These are phyloP conservation scores for Lepetodrilus schrolli DNA, from an alignment of 2,888 invertebrate genomes.

Conservation along the genomic window DNA sequence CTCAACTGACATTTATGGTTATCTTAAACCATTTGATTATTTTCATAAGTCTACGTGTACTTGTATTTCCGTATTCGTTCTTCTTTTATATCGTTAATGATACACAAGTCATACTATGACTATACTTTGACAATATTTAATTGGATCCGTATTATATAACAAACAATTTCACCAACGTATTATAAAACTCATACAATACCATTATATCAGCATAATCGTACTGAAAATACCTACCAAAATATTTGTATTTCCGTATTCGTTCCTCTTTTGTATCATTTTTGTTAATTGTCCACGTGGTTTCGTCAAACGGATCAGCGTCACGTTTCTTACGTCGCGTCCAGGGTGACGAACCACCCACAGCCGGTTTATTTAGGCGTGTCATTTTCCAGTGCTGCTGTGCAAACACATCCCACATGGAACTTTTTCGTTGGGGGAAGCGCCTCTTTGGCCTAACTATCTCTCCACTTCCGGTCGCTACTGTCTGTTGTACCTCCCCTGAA, in stretches of 20 bases:
- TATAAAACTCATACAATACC: too few species aligned
- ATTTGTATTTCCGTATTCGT: slow-evolving; percentile 42
- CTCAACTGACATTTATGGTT: too few species aligned
- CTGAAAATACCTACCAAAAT: slow-evolving; percentile 50
- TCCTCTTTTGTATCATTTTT: slow-evolving; percentile 32
- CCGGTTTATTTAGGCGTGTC: neutral
- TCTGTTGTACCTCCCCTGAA: too few species aligned
- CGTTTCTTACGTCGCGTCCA: neutral
- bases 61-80: slow-evolving; percentile 42
- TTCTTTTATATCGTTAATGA: slow-evolving; percentile 24
- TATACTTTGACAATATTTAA: too few species aligned
- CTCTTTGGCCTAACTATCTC: neutral
- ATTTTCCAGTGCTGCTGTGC: slow-evolving; percentile 2
- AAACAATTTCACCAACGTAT: too few species aligned
- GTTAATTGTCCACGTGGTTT: slow-evolving; percentile 10
- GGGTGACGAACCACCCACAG: neutral
- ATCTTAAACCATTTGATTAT: too few species aligned
- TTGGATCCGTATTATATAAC: too few species aligned
- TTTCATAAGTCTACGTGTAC: too few species aligned
- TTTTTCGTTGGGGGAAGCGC: neutral
- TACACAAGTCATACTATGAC: too few species aligned
- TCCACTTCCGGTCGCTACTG: too few species aligned
- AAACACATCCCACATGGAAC: neutral
- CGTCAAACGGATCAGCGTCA: slow-evolving; percentile 1
- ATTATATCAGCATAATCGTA: too few species aligned